Conservation (phyloP, 2,797 vertebrate species). For the Semaprochilodus insignis region DNA sequence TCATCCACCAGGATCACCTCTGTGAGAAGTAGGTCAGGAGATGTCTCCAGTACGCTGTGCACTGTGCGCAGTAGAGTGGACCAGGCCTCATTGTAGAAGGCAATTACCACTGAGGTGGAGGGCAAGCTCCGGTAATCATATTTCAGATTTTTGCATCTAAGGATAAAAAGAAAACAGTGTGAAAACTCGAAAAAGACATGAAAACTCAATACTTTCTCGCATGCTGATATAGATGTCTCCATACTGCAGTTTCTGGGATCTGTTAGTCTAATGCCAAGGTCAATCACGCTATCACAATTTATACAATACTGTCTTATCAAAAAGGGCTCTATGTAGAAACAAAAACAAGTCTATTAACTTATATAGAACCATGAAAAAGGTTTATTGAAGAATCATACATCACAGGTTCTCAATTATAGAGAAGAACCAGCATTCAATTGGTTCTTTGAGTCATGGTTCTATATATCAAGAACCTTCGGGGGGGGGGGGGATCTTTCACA, state of each 20-base stretch:
- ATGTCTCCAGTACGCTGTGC: conserved; percentile 95
- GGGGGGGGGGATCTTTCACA: too few species aligned
- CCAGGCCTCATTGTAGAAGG: conserved; percentile 93
- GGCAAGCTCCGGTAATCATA: conserved; percentile 83
- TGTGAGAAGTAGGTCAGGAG: conserved; percentile 89
- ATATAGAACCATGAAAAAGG: too few species aligned
- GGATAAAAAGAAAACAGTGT: not conserved
- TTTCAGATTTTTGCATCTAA: conserved; percentile 85
- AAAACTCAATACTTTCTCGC: not conserved
- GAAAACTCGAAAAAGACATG: not conserved
- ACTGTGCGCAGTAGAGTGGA: conserved; percentile 88
- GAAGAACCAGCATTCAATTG: too few species aligned
- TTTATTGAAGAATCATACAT: too few species aligned
- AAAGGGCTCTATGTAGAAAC: too few species aligned
- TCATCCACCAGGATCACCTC: conserved; percentile 97
- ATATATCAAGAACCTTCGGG: too few species aligned
- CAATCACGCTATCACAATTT: not conserved
- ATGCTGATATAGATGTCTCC: not conserved
- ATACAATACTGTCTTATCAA: not conserved
- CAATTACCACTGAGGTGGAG: conserved; percentile 85
- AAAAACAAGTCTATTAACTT: too few species aligned
- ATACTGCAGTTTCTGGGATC: not conserved
- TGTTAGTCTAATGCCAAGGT: too few species aligned
- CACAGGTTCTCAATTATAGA: too few species aligned
- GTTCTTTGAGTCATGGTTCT: too few species aligned